Conservation (phyloP, 2,797 vertebrate species). For the Alectoris magna region DNA sequence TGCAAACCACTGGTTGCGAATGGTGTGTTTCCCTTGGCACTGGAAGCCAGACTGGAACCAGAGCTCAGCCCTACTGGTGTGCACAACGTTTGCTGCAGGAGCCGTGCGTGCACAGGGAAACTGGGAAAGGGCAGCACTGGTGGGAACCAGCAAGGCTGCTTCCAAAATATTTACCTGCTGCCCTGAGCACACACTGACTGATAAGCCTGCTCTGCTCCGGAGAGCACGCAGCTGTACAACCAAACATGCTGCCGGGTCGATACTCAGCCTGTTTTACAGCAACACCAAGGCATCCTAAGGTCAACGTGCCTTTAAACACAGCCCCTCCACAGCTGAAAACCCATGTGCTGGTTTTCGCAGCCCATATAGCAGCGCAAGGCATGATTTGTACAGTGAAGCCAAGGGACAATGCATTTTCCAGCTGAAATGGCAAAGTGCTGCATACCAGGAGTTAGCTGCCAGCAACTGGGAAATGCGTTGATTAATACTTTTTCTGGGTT, state of each 20-base stretch:
- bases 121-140: background rate
- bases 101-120: accelerated
- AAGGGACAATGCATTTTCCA: slow-evolving; percentile 32
- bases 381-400: background rate
- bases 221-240: background rate
- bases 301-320: background rate
- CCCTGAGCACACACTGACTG: background rate
- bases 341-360: background rate
- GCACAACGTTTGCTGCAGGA: background rate
- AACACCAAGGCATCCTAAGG: background rate
- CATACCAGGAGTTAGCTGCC: slow-evolving; percentile 37
- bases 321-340: background rate
- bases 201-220: background rate
- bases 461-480: slow-evolving; percentile 38
- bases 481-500: slow-evolving; percentile 41
- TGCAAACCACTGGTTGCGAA: background rate
- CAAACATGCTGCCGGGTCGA: background rate
- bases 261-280: background rate
- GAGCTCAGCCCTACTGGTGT: background rate
- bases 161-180: background rate
- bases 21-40: background rate
- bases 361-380: background rate
- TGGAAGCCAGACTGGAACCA: background rate
- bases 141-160: background rate
- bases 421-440: slow-evolving; percentile 46